These are phyloP conservation scores for Diarsia dahlii DNA, from an alignment of 2,888 invertebrate species.

Conservation along the genomic window DNA sequence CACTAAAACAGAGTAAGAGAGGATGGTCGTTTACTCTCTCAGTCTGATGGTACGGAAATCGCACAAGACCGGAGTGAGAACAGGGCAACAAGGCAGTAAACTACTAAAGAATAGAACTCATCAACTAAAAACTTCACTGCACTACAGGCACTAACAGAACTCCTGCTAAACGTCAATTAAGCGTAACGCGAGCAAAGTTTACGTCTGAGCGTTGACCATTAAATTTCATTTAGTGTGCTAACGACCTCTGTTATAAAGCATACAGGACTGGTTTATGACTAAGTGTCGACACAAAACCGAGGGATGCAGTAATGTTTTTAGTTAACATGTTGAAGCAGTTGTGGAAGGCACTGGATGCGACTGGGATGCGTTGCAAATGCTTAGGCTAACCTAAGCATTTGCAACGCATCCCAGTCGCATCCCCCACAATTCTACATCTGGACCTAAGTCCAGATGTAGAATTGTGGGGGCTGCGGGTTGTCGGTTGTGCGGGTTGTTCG, in stretches of 20 bases:
- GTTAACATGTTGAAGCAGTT: constrained; percentile 70
- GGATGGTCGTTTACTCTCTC: too few relatives aligned
- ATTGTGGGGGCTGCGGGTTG: not conserved
- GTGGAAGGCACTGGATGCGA: constrained; percentile 59
- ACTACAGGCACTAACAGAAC: constrained; percentile 28
- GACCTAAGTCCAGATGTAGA: too few relatives aligned
- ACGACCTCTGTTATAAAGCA: constrained; percentile 74
- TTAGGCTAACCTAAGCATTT: too few relatives aligned
- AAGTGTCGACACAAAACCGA: constrained; percentile 68
- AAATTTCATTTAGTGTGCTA: constrained; percentile 77
- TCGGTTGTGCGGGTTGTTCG: too few relatives aligned
- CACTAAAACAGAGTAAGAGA: too few relatives aligned
- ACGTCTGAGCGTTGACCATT: constrained; percentile 70
- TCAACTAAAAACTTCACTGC: constrained; percentile 30
- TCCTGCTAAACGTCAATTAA: constrained; percentile 61
- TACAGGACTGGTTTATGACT: constrained; percentile 72
- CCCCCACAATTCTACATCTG: too few relatives aligned
- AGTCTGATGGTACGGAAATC: not conserved
- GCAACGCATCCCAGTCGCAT: too few relatives aligned
- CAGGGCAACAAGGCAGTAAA: not conserved
- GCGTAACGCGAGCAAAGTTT: constrained; percentile 53
- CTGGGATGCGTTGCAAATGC: not conserved
- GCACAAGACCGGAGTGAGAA: not conserved
- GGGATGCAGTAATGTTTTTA: constrained; percentile 77
- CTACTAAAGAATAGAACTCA: constrained; percentile 13